These are phyloP conservation scores for Temnothorax ravouxi DNA, from an alignment of 2,888 invertebrate genomes.

Conservation along the genomic window DNA sequence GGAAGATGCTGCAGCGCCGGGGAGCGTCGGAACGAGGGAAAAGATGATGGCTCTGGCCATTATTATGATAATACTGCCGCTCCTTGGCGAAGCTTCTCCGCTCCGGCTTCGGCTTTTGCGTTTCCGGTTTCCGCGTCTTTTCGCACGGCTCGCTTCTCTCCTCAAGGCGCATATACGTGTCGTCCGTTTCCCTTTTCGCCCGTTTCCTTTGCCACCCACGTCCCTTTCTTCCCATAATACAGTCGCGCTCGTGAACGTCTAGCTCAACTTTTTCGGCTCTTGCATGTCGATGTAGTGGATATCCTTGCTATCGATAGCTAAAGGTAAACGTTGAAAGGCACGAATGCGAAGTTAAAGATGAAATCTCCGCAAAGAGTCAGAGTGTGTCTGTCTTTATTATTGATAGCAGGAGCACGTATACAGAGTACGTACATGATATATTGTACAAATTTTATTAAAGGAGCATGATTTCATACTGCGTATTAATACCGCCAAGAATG, in stretches of 20 bases:
- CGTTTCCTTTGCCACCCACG: conserved; percentile 39
- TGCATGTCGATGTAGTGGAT: conserved; percentile 20
- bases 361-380: background rate
- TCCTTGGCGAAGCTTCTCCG: conserved; percentile 74
- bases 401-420: background rate
- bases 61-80: conserved; percentile 82
- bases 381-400: conserved; percentile 1
- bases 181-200: conserved; percentile 39
- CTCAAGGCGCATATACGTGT: conserved; percentile 33
- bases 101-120: conserved; percentile 70
- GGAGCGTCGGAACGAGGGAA: conserved; percentile 66
- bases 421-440: too few relatives aligned
- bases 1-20: conserved; percentile 41
- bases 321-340: conserved; percentile 5
- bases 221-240: conserved; percentile 31
- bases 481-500: too few relatives aligned
- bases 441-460: too few relatives aligned
- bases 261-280: background rate
- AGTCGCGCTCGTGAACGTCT: conserved; percentile 24
- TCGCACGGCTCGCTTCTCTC: conserved; percentile 43
- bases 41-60: conserved; percentile 80
- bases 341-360: background rate
- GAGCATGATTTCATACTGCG: too few relatives aligned
- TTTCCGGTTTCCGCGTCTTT: conserved; percentile 70
- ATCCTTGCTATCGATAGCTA: conserved; percentile 10